Evolutionary conservation across 2,113 vertebrate genomes (phyloP), one percentile per base, ranked within the genome.

Genomic region (Emydura subglobosa): DNA sequence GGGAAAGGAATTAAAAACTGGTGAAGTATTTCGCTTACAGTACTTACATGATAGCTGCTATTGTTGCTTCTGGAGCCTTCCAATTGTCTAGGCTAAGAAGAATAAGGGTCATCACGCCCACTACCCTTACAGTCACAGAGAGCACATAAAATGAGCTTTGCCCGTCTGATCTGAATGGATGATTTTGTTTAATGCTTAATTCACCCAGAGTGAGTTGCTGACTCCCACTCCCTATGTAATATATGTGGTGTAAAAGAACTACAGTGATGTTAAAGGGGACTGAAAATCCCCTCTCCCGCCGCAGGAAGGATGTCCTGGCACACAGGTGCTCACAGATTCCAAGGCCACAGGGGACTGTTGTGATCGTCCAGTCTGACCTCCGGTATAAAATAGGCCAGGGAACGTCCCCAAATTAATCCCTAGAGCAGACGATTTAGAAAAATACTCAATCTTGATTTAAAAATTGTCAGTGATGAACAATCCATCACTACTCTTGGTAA

Each of bases 1-100:
- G 59, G 31, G 55, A 57, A 95, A 83, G 91, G 90, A 97, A 89
- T 44, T 39, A 81, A 61, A 93, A 83, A 44, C 88, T 87, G 55
- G 79, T 8, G 24, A 5, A 44, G 14, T 78, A 86, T 92, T 87
- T 61, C 53, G 89, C 39, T 55, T 53, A 25, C 42, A 2, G 7
- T 21, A 19, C 0, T 68, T 68, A 68, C 19, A 68, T 34, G 7
- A 0, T n/a, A 10, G 53, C 10, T 11, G 16, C 14, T 21, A 68
- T 12, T 39, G 55, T 61, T 87, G 68, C 50, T 92, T 79, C 86
- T 93, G 85, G 88, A 82, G 83, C 49, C 87, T 86, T 76, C 29
- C 65, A 39, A 17, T 49, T 47, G 17, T 10, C 86, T 83, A 82
- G 47, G 59, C 53, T 4, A n/a, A 44, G 80, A 95, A 50, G 83